Evolutionary conservation across 2,113 vertebrate genomes (phyloP).

Genomic region (Oenanthe oenanthe): DNA sequence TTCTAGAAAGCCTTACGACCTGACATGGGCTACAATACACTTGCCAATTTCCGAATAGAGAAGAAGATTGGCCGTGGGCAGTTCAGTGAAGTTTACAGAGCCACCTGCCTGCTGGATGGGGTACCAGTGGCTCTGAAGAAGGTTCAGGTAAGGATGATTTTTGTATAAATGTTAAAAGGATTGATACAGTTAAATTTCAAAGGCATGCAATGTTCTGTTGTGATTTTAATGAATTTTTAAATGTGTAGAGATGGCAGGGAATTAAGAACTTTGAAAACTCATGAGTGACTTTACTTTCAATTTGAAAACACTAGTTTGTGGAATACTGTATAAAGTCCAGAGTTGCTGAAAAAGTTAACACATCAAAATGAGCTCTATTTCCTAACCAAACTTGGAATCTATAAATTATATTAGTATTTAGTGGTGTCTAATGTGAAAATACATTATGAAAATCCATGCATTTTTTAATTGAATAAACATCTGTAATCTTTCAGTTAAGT

Average conservation of each 20-base stretch:
- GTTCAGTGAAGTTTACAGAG: constrained; percentile 97
- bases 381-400: background rate
- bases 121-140: constrained; percentile 96
- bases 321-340: background rate
- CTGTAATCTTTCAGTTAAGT: background rate
- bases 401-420: background rate
- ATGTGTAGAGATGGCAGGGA: background rate
- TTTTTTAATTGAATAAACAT: background rate
- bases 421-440: background rate
- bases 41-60: constrained; percentile 95
- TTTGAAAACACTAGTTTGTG: no score
- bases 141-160: constrained; percentile 86
- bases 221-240: background rate
- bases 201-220: background rate
- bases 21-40: constrained; percentile 92
- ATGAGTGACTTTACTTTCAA: accelerated
- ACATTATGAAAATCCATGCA: background rate
- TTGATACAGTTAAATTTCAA: background rate
- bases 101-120: constrained; percentile 89
- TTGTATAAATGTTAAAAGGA: background rate
- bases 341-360: background rate
- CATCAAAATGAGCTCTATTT: background rate
- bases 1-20: constrained; percentile 90
- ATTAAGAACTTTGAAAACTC: background rate
- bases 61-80: constrained; percentile 98